Evolutionary conservation across 2,888 invertebrate genomes (phyloP), one percentile per base, ranked within the genome.

Genomic region (Neuroscelio doddi): DNA sequence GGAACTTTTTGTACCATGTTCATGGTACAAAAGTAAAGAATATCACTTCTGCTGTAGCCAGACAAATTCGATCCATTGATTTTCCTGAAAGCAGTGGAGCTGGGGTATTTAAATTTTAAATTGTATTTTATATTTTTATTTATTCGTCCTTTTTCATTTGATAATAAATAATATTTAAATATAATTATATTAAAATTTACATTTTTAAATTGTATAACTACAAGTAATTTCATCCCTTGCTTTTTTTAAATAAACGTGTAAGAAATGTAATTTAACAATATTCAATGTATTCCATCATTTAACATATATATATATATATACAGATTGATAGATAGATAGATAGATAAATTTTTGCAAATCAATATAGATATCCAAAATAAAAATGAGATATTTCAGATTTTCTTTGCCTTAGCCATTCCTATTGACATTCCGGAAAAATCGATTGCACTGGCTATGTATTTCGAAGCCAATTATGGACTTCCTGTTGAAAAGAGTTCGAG

Each of bases 391-490:
- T 85, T 86, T 15, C 83, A 93, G 93, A 86, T 90, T 30, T 89
- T 92, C 76, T 82, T 92, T 16, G 92, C 92, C 0, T 86, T 92
- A 67, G 91, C 91, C 0, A 87, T 92, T 36, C 93, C 93, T 0
- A 76, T 93, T 9, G 91, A 92, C 72, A 84, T 91, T 1, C 89
- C 90, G 0, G 88, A 91, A 69, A 89, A 90, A 71, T 90, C 91
- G 77, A 89, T 92, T 0, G 91, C 91, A 71, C 86, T 92, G 39
- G 90, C 92, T 0, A 90, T 90, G 76, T 92, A 92, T 85, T 91
- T 92, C 75, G 92, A 92, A 75, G 88, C 91, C 0, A 91, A 91
- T 81, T 93, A 91, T 80, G 85, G 84, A 21, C 80, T 90, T 4
- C 89, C 92, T 0, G 86, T 79, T n/a, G 89, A 89, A 69, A 87